A percentile compares a stretch with the other conserved stretches of the same genome.
These are phyloP conservation scores for Hirtodrosophila histrioides DNA, from an alignment of 2,888 invertebrate species.

Conservation along the genomic window DNA sequence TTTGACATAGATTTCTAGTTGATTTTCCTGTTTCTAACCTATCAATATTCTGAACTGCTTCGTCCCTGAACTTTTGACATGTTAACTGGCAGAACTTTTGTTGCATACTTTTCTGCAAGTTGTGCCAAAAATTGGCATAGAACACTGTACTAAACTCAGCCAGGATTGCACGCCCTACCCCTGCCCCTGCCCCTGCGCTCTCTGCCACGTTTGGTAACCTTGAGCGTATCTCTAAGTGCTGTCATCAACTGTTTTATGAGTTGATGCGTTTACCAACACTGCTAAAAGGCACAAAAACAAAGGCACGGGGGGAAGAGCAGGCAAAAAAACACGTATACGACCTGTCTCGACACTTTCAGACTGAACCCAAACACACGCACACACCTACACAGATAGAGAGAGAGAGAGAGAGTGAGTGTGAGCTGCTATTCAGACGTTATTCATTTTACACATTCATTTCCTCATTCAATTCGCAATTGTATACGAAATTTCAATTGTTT, in stretches of 20 bases:
- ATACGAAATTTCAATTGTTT: conserved; percentile 80
- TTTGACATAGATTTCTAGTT: no score
- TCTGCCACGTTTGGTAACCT: conserved; percentile 24
- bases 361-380: conserved; percentile 32
- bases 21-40: no score
- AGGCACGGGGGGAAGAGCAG: conserved; percentile 21
- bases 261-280: conserved; percentile 68
- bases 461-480: conserved; percentile 81
- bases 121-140: no score
- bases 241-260: conserved; percentile 61
- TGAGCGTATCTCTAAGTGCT: conserved; percentile 52
- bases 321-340: conserved; percentile 68
- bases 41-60: no score
- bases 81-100: conserved; percentile 12
- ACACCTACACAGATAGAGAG: conserved; percentile 4
- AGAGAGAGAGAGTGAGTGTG: conserved; percentile 12
- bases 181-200: not conserved
- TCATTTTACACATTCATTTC: conserved; percentile 81
- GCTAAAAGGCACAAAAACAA: conserved; percentile 29
- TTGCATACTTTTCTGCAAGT: conserved; percentile 48
- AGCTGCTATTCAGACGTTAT: conserved; percentile 73
- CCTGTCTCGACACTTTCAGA: conserved; percentile 66
- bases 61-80: no score
- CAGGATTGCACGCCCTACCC: no score
- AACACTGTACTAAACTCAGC: no score